Base-by-base conservation (phyloP, 2,888 invertebrate genomes). In the Stenodema calcarata region DNA sequence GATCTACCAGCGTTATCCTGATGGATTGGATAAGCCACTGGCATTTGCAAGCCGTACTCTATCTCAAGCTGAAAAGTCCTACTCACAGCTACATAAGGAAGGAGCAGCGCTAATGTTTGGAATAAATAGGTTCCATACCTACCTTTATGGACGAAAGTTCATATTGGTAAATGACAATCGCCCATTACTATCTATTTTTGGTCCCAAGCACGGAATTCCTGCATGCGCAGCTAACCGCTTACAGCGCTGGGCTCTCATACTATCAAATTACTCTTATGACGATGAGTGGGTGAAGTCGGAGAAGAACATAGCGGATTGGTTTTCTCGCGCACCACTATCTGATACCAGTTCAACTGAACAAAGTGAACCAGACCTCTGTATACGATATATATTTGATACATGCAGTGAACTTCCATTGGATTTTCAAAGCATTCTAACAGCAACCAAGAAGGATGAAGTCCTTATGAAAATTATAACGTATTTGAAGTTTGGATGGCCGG, bases 241-340 rank as follows among this genome's bases (percentile, higher is more conserved):
- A 12, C 87, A 87, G 54, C 18, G 54, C 12, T 80, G 80, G 80
- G 80, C 80, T n/a, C 14, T 80, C 6, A 30, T 80, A 16, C 41
- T 82, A 41, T 23, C n/a, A 1, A 62, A 62, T 14, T 81, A 81
- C 14, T 18, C 69, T n/a, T 81, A 28, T 69, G 82, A 82, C 12
- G 82, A 69, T 9, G 69, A 82, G 18, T 82, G 82, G 82, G 82
- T 82, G 16, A 62, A 11, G 12, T 30, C 70, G 9, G 62, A 62
- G 18, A 82, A 82, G 18, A 82, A 82, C 23, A 16, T 78, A 35
- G 82, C 69, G 2, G 69, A 82, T 35, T 82, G 82, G 82, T 62
- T 82, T 35, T 82, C 42, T 0, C 69, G 82, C 0, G 47, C 41
- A 1, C 86, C 86, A n/a, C n/a, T n/a, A n/a, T n/a, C n/a, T n/a